These are phyloP conservation scores for Novumbra hubbsi DNA, from an alignment of 2,797 vertebrate species.

Conservation along the genomic window DNA sequence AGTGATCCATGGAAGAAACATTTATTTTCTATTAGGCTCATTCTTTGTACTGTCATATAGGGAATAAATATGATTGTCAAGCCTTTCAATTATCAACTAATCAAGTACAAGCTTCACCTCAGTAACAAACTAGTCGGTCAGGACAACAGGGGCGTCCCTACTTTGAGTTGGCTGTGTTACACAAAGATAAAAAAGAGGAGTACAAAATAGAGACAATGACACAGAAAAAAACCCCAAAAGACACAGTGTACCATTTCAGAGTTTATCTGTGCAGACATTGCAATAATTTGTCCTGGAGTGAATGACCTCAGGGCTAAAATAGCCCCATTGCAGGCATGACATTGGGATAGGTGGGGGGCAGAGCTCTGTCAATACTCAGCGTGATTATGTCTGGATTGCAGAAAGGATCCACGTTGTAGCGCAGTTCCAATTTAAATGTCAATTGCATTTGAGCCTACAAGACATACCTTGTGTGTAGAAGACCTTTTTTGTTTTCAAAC, in stretches of 20 bases:
- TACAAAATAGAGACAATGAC: not conserved
- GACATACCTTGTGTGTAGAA: not conserved
- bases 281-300: constrained; percentile 18
- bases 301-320: constrained; percentile 37
- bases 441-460: too few species aligned
- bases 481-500: too few species aligned
- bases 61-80: not conserved
- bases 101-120: not conserved
- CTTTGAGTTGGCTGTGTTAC: not conserved
- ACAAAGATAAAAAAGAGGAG: constrained; percentile 6
- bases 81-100: not conserved
- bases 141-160: not conserved
- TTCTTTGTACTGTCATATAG: not conserved
- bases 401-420: too few species aligned
- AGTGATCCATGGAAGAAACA: not conserved
- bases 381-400: too few species aligned
- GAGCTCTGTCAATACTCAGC: not conserved
- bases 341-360: constrained; percentile 7
- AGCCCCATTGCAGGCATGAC: not conserved
- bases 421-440: too few species aligned
- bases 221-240: not conserved
- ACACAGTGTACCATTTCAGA: constrained; percentile 20
- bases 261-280: constrained; percentile 18
- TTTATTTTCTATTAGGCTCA: not conserved
- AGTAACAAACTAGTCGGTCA: not conserved